These are phyloP conservation scores for Peromyscus californicus DNA, from an alignment of 2,113 vertebrate genomes.

Conservation along the genomic window DNA sequence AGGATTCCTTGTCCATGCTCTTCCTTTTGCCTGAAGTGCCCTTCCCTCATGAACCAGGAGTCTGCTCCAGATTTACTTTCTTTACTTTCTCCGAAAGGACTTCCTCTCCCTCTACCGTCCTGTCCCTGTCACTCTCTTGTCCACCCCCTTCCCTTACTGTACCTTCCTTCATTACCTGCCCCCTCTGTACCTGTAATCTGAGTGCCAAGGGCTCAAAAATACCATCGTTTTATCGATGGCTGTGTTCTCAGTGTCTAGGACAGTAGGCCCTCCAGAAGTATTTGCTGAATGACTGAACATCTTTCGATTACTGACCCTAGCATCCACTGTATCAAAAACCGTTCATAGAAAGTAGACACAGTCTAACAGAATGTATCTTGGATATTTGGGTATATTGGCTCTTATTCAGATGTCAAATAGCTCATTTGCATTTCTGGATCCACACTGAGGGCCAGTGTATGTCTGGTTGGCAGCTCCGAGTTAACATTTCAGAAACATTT, in stretches of 20 bases:
- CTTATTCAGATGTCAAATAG: neutral
- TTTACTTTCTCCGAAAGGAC: neutral
- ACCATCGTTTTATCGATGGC: neutral
- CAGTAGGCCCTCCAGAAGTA: neutral
- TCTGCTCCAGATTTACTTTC: neutral
- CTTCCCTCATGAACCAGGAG: neutral
- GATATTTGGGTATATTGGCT: neutral
- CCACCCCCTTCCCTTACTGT: neutral
- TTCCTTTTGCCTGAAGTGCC: neutral
- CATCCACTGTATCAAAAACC: no score
- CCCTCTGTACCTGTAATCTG: neutral
- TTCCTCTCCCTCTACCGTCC: no score
- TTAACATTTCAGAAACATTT: neutral
- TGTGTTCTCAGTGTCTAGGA: rapidly evolving
- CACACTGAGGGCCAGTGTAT: neutral
- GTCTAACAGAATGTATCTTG: neutral
- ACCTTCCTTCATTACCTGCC: neutral
- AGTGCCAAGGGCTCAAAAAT: neutral
- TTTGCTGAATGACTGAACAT: neutral
- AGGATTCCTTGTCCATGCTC: no score
- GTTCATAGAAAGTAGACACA: neutral
- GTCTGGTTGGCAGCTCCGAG: neutral
- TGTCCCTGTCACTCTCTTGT: rapidly evolving
- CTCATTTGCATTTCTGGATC: neutral
- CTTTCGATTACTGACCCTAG: neutral